Evolutionary conservation across 2,797 vertebrate species (phyloP).

Genomic region (Peromyscus nudipes): DNA sequence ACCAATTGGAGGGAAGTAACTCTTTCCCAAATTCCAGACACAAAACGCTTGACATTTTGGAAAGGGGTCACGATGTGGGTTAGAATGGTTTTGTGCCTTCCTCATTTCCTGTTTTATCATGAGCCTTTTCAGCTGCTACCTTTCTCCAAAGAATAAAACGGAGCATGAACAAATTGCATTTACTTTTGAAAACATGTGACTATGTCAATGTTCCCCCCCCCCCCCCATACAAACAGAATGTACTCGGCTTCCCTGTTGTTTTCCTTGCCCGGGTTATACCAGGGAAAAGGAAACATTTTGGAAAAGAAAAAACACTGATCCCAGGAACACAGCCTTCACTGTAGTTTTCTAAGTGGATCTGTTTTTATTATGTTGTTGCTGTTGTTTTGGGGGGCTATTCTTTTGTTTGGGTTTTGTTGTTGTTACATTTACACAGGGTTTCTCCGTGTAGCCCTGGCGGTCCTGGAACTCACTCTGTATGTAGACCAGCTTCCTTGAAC

Average conservation of each 20-base stretch:
- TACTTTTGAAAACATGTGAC: slow-evolving; percentile 33
- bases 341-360: neutral
- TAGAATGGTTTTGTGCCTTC: slow-evolving; percentile 59
- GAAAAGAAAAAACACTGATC: slow-evolving; percentile 36
- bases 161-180: slow-evolving; percentile 51
- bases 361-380: neutral
- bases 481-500: neutral
- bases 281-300: slow-evolving; percentile 49
- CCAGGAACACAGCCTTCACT: neutral
- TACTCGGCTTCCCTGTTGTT: slow-evolving; percentile 38
- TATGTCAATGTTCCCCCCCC: neutral
- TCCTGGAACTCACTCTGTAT: neutral
- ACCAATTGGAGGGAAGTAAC: slow-evolving; percentile 68
- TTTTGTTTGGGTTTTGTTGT: neutral
- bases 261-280: slow-evolving; percentile 16
- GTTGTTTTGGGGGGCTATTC: neutral
- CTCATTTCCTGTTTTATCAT: slow-evolving; percentile 67
- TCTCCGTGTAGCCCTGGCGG: neutral
- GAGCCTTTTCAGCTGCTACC: slow-evolving; percentile 66
- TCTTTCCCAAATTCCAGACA: slow-evolving; percentile 70
- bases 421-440: neutral
- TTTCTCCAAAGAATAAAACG: slow-evolving; percentile 30
- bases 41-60: slow-evolving; percentile 68
- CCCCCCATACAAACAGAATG: neutral
- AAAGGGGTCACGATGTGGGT: slow-evolving; percentile 44